Conservation (phyloP, 1,140 invertebrate genomes). For the Eumeta japonica region DNA sequence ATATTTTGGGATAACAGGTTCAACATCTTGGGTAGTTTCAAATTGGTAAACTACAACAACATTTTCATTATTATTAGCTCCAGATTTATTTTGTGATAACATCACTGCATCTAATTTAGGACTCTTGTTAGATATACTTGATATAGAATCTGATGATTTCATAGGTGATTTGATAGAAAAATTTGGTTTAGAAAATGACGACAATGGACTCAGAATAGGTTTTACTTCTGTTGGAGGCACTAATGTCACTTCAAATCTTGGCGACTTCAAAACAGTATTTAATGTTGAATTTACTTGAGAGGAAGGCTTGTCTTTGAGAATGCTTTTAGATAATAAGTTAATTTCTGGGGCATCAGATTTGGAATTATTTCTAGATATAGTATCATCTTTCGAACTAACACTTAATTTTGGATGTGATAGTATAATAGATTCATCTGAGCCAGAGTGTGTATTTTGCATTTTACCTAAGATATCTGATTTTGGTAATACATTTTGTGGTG, state of each 20-base stretch:
- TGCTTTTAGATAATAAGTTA: conserved; percentile 28
- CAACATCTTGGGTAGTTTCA: conserved; percentile 30
- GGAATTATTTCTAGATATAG: conserved; percentile 20
- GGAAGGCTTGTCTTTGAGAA: conserved; percentile 21
- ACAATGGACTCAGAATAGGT: conserved; percentile 32
- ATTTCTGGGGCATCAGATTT: conserved; percentile 6
- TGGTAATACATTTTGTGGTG: conserved; percentile 49
- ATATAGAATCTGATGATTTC: conserved; percentile 36
- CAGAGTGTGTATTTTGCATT: conserved; percentile 25
- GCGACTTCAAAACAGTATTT: conserved; percentile 32
- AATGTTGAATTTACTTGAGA: conserved; percentile 33
- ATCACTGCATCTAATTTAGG: conserved; percentile 46
- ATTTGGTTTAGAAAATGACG: conserved; percentile 35
- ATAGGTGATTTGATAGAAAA: conserved; percentile 20
- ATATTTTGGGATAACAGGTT: conserved; percentile 23
- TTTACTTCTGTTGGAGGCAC: too few relatives aligned
- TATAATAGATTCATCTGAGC: conserved; percentile 42
- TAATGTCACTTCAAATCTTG: conserved; percentile 35
- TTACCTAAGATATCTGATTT: conserved; percentile 32
- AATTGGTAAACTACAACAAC: conserved; percentile 50
- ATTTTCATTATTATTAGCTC: conserved; percentile 27
- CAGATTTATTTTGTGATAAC: conserved; percentile 43
- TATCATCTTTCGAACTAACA: too few relatives aligned
- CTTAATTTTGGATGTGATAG: too few relatives aligned
- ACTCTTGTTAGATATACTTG: conserved; percentile 35